Conservation (phyloP, 2,113 vertebrate genomes). For the Colaptes auratus region DNA sequence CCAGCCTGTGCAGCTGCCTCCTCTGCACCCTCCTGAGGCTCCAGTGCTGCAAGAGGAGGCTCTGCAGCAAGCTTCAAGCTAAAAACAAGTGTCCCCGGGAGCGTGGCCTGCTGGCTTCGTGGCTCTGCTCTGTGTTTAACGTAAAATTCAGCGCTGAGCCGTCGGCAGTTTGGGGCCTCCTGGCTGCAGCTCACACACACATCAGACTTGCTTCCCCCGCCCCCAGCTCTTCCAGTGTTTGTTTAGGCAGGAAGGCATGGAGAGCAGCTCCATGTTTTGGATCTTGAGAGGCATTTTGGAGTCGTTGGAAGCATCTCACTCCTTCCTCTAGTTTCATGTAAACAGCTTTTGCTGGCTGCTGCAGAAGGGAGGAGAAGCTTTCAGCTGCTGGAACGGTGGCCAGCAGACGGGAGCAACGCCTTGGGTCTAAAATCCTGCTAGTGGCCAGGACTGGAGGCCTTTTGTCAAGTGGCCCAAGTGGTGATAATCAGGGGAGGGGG, state of each 20-base stretch:
- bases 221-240: not conserved
- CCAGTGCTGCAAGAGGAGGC: not conserved
- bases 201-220: not conserved
- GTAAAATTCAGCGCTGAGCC: not conserved
- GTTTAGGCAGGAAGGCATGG: constrained; percentile 31
- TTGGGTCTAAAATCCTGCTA: not conserved
- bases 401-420: rapidly evolving
- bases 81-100: not conserved
- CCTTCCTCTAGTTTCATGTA: constrained; percentile 33
- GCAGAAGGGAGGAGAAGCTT: constrained; percentile 19
- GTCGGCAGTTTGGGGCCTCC: not conserved
- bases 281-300: constrained; percentile 31
- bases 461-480: not conserved
- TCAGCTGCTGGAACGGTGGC: not conserved
- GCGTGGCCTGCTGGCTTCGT: not conserved
- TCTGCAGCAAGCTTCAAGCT: not conserved
- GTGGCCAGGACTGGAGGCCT: not conserved
- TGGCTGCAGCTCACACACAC: rapidly evolving
- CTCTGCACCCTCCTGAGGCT: not conserved
- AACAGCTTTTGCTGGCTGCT: constrained; percentile 50
- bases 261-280: constrained; percentile 32
- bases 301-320: constrained; percentile 12
- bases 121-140: not conserved
- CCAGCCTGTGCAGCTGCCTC: not conserved
- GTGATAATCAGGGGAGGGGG: not conserved